A percentile compares a stretch with the other conserved stretches of the same genome.
These are phyloP conservation scores for Litocranius walleri DNA, from an alignment of 2,113 vertebrate species.

Conservation along the genomic window DNA sequence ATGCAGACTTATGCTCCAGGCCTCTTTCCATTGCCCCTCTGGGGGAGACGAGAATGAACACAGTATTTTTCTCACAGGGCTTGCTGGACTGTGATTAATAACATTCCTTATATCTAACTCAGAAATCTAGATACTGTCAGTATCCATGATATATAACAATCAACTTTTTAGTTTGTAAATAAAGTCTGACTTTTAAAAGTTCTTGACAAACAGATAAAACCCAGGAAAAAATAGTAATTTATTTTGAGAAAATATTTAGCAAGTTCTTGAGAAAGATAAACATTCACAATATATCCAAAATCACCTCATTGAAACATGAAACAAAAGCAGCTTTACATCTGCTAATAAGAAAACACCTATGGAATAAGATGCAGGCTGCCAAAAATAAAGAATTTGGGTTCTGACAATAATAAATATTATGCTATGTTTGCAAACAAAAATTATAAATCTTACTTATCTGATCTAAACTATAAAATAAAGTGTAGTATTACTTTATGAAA, in stretches of 20 bases:
- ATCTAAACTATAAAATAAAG: not conserved
- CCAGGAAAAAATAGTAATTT: not conserved
- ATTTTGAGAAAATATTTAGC: not conserved
- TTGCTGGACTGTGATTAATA: not conserved
- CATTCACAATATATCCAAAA: not conserved
- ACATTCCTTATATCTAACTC: not conserved
- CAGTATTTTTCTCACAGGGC: not conserved
- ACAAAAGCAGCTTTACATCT: not conserved
- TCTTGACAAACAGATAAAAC: not conserved
- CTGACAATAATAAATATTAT: not conserved
- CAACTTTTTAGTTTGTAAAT: not conserved
- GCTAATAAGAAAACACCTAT: not conserved
- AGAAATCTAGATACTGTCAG: not conserved
- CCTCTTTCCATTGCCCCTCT: not conserved
- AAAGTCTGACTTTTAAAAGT: not conserved
- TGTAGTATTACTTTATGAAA: not conserved
- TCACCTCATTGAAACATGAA: not conserved
- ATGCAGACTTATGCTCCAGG: not conserved
- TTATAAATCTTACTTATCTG: not conserved
- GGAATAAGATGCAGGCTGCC: not conserved
- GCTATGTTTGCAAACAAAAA: not conserved
- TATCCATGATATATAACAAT: not conserved
- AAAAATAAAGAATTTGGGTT: not conserved
- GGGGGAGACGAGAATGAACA: not conserved
- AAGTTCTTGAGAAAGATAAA: not conserved